Base-by-base conservation (phyloP, 1,140 invertebrate genomes). In the Oreohelix idahoensis region DNA sequence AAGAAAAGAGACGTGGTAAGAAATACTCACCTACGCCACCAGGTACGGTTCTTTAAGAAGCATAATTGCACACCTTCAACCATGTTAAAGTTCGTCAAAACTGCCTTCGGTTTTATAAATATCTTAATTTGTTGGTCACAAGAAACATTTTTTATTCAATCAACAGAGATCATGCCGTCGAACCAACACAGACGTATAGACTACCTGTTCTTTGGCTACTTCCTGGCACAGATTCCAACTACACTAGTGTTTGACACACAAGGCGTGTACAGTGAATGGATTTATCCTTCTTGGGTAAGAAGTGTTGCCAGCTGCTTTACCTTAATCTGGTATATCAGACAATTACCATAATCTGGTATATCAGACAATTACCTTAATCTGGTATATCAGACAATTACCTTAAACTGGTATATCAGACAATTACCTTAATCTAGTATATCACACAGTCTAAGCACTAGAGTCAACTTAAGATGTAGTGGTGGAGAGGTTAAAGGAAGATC, bases 171-270 rank as follows among this genome's bases (percentile, higher is more conserved):
- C 75, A 49, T n/a, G 70, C 13, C 71, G 11, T 29, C 70, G 0
- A 51, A 8, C 75, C 38, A 36, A 1, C 83, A 42, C 13, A n/a
- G 74, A 17, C 13, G 63, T 13, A 42, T 85, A 32, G 84, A 85
- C 73, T 58, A 45, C n/a, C 5, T 83, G 0, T 84, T 87, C n/a
- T 83, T 80, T 29, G 69, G 58, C 8, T 86, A 86, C 66, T 86
- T 84, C 63, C 39, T 84, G 13, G 71, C 76, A n/a, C 85, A 86
- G 42, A 77, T 86, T 58, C 69, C 81, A 10, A 81, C 77, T 29
- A 86, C 85, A 0, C 32, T 84, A 4, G 63, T 79, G 0, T 53
- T 86, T n/a, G 85, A 86, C 78, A 84, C 78, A 17, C 85, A 86
- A 53, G 83, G 70, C 13, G 39, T 84, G 20, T 78, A 82, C 2